These are phyloP conservation scores for Centroberyx gerrardi DNA, from an alignment of 2,797 vertebrate genomes.

Conservation along the genomic window DNA sequence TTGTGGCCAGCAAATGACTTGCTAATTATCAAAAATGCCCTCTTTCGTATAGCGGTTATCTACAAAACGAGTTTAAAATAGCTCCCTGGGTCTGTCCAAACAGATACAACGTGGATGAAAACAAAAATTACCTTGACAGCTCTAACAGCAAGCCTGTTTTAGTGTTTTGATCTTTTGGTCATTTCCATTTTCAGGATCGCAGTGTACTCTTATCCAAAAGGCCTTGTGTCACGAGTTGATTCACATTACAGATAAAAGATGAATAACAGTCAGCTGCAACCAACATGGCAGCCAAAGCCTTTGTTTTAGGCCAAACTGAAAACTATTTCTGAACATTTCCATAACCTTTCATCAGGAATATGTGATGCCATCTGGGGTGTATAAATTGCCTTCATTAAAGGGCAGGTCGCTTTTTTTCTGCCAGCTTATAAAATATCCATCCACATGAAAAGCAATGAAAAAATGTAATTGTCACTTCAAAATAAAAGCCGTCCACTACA, in stretches of 20 bases:
- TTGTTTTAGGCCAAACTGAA: slow-evolving; percentile 51
- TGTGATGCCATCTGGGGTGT: slow-evolving; percentile 74
- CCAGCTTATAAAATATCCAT: slow-evolving; percentile 57
- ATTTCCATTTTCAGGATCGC: slow-evolving; percentile 47
- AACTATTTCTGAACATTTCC: slow-evolving; percentile 67
- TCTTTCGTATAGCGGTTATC: slow-evolving; percentile 67
- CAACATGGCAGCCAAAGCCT: slow-evolving; percentile 58
- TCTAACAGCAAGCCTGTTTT: slow-evolving; percentile 12
- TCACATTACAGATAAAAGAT: slow-evolving; percentile 58
- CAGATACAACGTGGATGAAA: slow-evolving; percentile 44
- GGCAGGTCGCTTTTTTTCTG: slow-evolving; percentile 60
- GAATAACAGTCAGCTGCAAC: slow-evolving; percentile 65
- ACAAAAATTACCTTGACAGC: slow-evolving; percentile 22
- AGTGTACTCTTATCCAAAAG: slow-evolving; percentile 46
- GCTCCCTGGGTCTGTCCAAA: slow-evolving; percentile 53
- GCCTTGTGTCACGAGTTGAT: slow-evolving; percentile 58
- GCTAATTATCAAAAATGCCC: slow-evolving; percentile 73
- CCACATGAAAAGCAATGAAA: slow-evolving; percentile 52
- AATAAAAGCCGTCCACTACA: slow-evolving; percentile 3
- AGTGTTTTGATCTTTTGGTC: slow-evolving; percentile 51
- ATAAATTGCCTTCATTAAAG: slow-evolving; percentile 69
- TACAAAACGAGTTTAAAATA: slow-evolving; percentile 72
- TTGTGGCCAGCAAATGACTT: slow-evolving; percentile 75
- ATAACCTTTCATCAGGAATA: slow-evolving; percentile 72
- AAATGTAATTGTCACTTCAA: slow-evolving; percentile 6